Percentiles rank a stretch among this genome's conserved stretches.
These are phyloP conservation scores for Tryphoninae sp. DNA, from an alignment of 2,888 invertebrate genomes.

Conservation along the genomic window DNA sequence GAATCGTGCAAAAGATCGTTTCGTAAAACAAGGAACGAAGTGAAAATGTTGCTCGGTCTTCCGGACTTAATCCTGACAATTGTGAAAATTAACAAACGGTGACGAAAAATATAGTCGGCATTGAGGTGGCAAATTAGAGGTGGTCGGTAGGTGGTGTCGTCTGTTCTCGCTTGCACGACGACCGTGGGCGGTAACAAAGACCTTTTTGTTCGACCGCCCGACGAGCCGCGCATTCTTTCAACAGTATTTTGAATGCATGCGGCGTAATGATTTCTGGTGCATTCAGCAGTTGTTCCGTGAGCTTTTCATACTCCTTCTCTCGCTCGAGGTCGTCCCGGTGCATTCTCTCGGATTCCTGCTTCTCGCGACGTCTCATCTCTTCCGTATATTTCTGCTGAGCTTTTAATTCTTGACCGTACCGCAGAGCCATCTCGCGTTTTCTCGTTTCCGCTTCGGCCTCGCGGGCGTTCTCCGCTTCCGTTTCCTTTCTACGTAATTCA, in stretches of 20 bases:
- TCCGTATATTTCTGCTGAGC: conserved; percentile 66
- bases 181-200: conserved; percentile 66
- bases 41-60: conserved; percentile 45
- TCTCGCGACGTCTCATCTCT: conserved; percentile 61
- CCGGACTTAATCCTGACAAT: conserved; percentile 44
- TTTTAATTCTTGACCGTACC: conserved; percentile 69
- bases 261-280: conserved; percentile 71
- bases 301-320: conserved; percentile 67
- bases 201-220: conserved; percentile 67
- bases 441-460: conserved; percentile 54
- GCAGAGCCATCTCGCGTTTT: conserved; percentile 60
- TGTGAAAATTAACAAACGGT: conserved; percentile 58
- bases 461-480: conserved; percentile 66
- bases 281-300: conserved; percentile 68
- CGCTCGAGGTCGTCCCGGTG: conserved; percentile 55
- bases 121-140: conserved; percentile 58
- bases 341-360: conserved; percentile 61
- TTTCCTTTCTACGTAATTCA: conserved; percentile 61
- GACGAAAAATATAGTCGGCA: conserved; percentile 48
- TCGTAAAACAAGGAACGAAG: conserved; percentile 1
- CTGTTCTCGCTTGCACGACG: conserved; percentile 47
- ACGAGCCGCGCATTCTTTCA: conserved; percentile 68
- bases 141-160: conserved; percentile 23
- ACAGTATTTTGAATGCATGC: conserved; percentile 71
- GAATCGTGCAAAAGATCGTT: conserved; percentile 43